Conservation (phyloP, 2,113 vertebrate genomes). For the Myodes glareolus region DNA sequence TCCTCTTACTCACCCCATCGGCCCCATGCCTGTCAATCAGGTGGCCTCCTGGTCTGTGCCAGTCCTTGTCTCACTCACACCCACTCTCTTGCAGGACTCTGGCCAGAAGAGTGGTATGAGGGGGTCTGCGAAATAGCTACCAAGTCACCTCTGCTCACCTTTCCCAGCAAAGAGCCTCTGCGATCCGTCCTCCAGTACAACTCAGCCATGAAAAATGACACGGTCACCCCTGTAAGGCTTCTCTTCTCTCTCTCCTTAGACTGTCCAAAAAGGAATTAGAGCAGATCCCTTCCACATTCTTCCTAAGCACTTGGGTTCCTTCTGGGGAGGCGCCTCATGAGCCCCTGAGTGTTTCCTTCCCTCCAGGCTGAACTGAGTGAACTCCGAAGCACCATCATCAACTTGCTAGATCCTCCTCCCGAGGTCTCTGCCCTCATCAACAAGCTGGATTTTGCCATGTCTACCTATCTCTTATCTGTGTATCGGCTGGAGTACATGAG, state of each 20-base stretch:
- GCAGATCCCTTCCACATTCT: not conserved
- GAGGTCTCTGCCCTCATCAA: constrained; percentile 95
- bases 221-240: constrained; percentile 92
- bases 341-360: not conserved
- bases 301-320: fast-evolving
- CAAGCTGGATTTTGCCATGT: constrained; percentile 98
- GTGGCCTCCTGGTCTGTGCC: not conserved
- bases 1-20: no score
- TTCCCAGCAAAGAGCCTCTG: constrained; percentile 96
- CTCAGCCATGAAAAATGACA: constrained; percentile 98
- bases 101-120: constrained; percentile 99
- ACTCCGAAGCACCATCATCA: constrained; percentile 94
- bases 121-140: constrained; percentile 98
- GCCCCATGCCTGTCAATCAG: not conserved
- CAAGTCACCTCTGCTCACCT: constrained; percentile 96
- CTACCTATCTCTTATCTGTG: constrained; percentile 96
- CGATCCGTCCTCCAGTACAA: constrained; percentile 98
- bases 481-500: constrained; percentile 98
- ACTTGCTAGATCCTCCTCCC: constrained; percentile 94
- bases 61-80: not conserved
- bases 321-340: not conserved
- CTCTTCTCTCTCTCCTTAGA: not conserved
- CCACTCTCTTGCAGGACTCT: constrained; percentile 89
- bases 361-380: constrained; percentile 94
- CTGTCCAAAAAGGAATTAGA: not conserved